Conservation (phyloP, 2,888 invertebrate species). For the Aporophyla nigra region DNA sequence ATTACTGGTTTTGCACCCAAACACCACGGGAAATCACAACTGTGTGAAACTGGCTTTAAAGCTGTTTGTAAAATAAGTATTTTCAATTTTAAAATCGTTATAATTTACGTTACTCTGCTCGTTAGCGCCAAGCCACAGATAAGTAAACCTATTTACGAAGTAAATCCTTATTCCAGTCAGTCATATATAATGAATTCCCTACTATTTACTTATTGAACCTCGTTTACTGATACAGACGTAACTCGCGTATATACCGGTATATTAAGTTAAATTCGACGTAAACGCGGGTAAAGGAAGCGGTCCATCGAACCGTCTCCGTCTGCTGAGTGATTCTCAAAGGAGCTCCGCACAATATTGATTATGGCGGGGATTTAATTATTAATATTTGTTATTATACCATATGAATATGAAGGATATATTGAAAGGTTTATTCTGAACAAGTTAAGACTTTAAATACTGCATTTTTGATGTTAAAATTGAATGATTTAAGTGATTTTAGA, state of each 20-base stretch:
- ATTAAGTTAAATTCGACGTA: conserved; percentile 68
- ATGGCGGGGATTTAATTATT: conserved; percentile 23
- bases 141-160: neutral
- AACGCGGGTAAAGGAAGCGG: conserved; percentile 69
- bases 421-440: neutral
- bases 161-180: neutral
- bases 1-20: neutral
- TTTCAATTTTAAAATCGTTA: too few species aligned
- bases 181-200: conserved; percentile 9
- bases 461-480: too few species aligned
- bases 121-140: neutral
- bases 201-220: conserved; percentile 19
- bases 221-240: conserved; percentile 40
- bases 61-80: too few species aligned
- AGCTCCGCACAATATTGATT: conserved; percentile 29
- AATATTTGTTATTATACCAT: conserved; percentile 17
- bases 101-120: neutral
- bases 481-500: too few species aligned
- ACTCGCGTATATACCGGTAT: conserved; percentile 23
- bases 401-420: neutral
- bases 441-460: neutral
- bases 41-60: too few species aligned
- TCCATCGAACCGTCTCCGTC: conserved; percentile 69
- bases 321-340: conserved; percentile 66
- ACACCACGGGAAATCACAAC: too few species aligned